Base-by-base conservation (phyloP, 2,888 invertebrate genomes). In the Cheilosia variabilis region DNA sequence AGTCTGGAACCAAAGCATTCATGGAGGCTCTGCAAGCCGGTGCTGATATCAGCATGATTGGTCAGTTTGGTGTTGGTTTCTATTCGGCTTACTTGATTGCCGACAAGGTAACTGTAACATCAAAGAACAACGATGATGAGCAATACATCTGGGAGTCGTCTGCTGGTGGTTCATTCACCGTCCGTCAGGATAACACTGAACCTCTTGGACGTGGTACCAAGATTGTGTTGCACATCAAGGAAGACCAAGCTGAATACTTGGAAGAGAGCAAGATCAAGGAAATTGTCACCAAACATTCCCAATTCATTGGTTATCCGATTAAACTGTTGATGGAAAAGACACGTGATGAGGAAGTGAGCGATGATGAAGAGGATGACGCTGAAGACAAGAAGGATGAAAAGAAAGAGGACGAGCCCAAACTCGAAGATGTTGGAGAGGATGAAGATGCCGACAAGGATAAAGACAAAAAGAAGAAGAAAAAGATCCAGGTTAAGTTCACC, bases 31-130 rank as follows among this genome's bases (percentile, higher is more conserved):
- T 99, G 27, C 97, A 98, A 92, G 98, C 98, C 83, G 98, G 98
- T 87, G 98, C 98, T 58, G 99, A 99, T 91, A 99, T 99, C 89
- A 97, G 97, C 88, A 99, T 99, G 98, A 99, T 99, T 92, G 98
- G 99, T 93, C 98, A 99, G 93, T 99, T 99, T 93, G 98, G 98
- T 94, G 98, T 99, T 87, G 98, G 98, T 93, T 99, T 99, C 95
- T 99, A 98, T 93, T 98, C 98, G 0, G 98, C 98, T 57, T 99
- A 98, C 93, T 93, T 99, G 84, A 95, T 99, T 55, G 98, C 98
- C 43, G 98, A 99, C 92, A 94, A 95, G 90, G 98, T 98, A 7
- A 96, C 96, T 0, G 98, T 99, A 0, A 94, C 95, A 87, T 98
- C 98, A 0, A 98, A 98, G 91, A 95, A 97, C 94, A 98, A 98